Conservation (phyloP, 2,797 vertebrate genomes). For the Macropus fuliginosus region DNA sequence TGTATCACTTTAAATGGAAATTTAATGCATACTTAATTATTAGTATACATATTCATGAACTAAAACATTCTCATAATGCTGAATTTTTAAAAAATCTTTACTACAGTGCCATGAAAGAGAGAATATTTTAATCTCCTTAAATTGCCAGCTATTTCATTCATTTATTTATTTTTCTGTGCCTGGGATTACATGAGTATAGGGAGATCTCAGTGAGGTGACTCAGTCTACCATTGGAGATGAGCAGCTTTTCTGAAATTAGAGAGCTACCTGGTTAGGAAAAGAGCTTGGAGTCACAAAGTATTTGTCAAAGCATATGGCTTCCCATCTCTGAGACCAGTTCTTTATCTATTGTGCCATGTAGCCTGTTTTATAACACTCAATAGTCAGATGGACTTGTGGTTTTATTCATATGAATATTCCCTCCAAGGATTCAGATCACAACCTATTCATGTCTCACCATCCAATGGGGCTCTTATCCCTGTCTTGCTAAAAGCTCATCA, state of each 20-base stretch:
- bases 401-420: not conserved
- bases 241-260: not conserved
- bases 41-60: not conserved
- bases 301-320: not conserved
- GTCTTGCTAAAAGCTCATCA: not conserved
- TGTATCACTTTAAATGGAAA: not conserved
- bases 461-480: not conserved
- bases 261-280: not conserved
- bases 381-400: not conserved
- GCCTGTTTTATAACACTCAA: not conserved
- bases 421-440: not conserved
- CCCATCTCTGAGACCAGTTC: not conserved
- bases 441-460: not conserved
- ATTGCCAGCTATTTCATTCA: not conserved
- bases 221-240: not conserved
- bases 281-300: not conserved
- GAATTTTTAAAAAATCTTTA: not conserved
- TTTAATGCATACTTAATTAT: not conserved
- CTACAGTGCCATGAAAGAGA: not conserved
- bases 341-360: not conserved
- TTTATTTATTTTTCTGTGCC: not conserved
- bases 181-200: not conserved
- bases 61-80: not conserved
- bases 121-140: not conserved
- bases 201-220: not conserved